Evolutionary conservation across 1,140 invertebrate genomes (phyloP).

Genomic region (Neotoxoptera formosana): DNA sequence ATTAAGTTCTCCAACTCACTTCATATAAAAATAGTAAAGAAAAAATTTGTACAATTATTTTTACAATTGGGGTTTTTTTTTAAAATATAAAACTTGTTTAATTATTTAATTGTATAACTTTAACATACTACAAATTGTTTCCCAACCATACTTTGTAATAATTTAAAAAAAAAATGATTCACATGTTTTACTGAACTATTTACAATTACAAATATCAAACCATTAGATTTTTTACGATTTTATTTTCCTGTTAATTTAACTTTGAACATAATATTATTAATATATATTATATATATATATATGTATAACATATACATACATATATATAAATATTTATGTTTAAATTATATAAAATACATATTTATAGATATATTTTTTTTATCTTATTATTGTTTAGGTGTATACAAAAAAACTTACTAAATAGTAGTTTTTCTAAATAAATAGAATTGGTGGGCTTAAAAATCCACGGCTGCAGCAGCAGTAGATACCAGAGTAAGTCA

Average conservation of each 20-base stretch:
- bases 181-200: conserved; percentile 46
- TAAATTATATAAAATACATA: conserved; percentile 31
- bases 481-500: conserved; percentile 25
- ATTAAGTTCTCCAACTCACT: conserved; percentile 44
- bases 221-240: conserved; percentile 29
- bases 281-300: neutral
- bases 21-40: conserved; percentile 58
- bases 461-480: neutral
- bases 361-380: conserved; percentile 4
- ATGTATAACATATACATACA: neutral
- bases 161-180: conserved; percentile 41
- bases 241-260: neutral
- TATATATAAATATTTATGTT: neutral
- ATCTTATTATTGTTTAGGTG: conserved; percentile 1
- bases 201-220: conserved; percentile 49
- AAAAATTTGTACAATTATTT: conserved; percentile 56
- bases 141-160: conserved; percentile 52
- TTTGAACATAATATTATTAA: neutral
- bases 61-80: conserved; percentile 43
- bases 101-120: conserved; percentile 34
- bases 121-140: conserved; percentile 51
- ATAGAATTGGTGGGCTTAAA: conserved; percentile 48
- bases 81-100: conserved; percentile 50
- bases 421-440: conserved; percentile 49
- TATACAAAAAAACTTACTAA: conserved; percentile 53